phyloP scores from a whole-genome alignment of 2,797 vertebrate genomes.

The Halcyon leucocephala region DNA sequence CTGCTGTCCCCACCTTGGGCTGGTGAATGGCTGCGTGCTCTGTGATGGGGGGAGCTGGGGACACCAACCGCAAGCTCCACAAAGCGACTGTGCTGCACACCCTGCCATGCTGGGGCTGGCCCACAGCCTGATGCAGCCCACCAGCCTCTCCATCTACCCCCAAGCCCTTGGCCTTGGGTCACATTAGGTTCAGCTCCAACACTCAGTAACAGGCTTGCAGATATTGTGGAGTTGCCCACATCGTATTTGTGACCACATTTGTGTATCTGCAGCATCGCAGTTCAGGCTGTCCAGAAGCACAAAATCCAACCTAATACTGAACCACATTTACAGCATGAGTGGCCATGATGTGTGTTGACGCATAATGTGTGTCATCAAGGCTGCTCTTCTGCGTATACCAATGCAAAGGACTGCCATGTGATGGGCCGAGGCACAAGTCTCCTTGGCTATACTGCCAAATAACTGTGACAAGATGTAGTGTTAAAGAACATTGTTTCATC shows the following conservation, averaged over 20 bases:
- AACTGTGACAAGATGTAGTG: background rate
- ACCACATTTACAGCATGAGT: fast-evolving
- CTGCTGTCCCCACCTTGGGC: background rate
- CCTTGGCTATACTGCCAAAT: fast-evolving
- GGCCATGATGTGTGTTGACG: fast-evolving
- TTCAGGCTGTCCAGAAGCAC: background rate
- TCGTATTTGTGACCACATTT: fast-evolving
- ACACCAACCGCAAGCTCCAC: background rate
- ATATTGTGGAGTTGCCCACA: background rate
- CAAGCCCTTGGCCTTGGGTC: background rate
- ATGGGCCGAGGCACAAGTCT: background rate
- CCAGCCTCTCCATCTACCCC: background rate
- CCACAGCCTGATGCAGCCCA: background rate
- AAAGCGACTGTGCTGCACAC: background rate
- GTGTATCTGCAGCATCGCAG: fast-evolving
- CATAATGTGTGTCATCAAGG: background rate
- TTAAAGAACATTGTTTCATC: background rate
- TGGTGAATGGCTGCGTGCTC: background rate
- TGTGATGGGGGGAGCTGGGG: background rate
- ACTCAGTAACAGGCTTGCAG: fast-evolving
- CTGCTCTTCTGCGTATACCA: background rate
- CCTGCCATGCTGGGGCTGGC: background rate
- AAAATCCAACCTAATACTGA: background rate
- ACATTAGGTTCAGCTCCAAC: background rate
- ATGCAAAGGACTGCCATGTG: fast-evolving